Evolutionary conservation across 2,113 vertebrate species (phyloP).

Genomic region (Heterocephalus glaber): DNA sequence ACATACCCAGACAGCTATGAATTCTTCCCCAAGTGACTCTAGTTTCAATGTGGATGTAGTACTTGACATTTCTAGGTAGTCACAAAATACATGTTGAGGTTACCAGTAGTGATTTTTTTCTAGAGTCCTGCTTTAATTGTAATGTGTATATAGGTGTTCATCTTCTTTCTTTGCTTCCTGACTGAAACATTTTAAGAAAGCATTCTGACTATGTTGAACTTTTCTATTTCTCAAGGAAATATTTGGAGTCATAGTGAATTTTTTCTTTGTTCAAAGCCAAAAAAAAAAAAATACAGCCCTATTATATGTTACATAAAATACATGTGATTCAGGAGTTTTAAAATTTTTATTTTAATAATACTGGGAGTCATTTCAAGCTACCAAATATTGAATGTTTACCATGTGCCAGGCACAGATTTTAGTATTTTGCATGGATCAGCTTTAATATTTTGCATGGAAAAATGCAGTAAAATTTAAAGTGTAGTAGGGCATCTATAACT

Average conservation of each 20-base stretch:
- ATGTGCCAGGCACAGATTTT: neutral
- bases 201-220: neutral
- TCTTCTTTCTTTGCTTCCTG: neutral
- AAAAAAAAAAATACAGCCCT: neutral
- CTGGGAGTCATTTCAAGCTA: neutral
- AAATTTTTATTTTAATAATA: neutral
- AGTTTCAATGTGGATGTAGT: neutral
- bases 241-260: neutral
- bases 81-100: neutral
- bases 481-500: neutral
- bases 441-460: neutral
- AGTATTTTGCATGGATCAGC: neutral
- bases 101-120: neutral
- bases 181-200: neutral
- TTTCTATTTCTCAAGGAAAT: neutral
- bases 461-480: neutral
- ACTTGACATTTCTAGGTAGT: neutral
- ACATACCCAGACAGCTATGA: neutral
- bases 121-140: neutral
- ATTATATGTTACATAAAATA: neutral
- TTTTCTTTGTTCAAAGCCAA: neutral
- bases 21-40: neutral
- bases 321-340: neutral
- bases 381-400: neutral
- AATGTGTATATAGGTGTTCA: neutral